Evolutionary conservation across 2,113 vertebrate species (phyloP).

Genomic region (Pterocles orientalis): DNA sequence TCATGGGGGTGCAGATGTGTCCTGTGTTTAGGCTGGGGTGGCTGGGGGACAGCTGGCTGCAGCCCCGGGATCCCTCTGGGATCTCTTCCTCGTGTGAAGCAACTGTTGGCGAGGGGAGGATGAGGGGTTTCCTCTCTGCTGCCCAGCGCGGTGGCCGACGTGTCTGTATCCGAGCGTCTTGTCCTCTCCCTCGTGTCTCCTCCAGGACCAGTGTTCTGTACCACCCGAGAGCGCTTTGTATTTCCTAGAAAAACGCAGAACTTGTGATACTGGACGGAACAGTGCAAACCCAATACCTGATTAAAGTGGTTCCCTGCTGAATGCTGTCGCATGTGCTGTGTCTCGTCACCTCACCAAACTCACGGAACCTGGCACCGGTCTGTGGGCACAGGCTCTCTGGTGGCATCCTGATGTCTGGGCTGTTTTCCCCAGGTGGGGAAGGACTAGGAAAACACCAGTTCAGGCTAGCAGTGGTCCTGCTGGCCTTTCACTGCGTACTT

Average conservation of each 20-base stretch:
- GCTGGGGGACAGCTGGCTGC: not conserved
- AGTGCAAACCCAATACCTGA: constrained; percentile 29
- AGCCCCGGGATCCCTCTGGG: not conserved
- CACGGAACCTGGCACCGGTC: not conserved
- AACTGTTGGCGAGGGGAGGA: not conserved
- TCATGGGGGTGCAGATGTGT: not conserved
- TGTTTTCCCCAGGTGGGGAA: not conserved
- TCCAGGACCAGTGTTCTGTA: constrained; percentile 53
- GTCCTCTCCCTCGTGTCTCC: not conserved
- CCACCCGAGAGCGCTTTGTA: constrained; percentile 51
- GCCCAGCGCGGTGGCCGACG: not conserved
- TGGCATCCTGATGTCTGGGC: not conserved
- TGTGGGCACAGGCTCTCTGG: not conserved
- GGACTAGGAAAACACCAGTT: not conserved
- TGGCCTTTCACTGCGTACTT: not conserved
- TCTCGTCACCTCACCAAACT: not conserved
- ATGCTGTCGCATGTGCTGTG: constrained; percentile 12
- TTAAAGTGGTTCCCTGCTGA: constrained; percentile 71
- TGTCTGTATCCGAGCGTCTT: not conserved
- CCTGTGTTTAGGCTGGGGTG: fast-evolving
- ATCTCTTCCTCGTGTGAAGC: not conserved
- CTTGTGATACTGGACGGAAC: constrained; percentile 54
- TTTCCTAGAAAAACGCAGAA: constrained; percentile 62
- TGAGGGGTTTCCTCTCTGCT: not conserved
- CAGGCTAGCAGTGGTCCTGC: not conserved